Percentiles rank a stretch among this genome's conserved stretches.
These are phyloP conservation scores for Beaufortia kweichowensis DNA, from an alignment of 2,113 vertebrate species.

Conservation along the genomic window DNA sequence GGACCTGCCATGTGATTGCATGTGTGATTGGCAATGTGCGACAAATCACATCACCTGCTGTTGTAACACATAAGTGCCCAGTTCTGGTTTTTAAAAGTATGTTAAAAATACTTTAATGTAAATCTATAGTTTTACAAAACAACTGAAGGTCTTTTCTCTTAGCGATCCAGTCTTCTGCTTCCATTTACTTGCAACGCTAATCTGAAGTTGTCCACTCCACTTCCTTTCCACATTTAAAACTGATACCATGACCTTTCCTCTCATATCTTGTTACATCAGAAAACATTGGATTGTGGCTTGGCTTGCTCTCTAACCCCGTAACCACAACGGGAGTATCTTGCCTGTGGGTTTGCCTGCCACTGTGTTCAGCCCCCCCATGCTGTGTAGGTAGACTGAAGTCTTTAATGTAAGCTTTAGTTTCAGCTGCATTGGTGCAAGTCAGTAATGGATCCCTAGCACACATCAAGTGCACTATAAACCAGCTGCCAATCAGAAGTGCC, in stretches of 20 bases:
- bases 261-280: conserved; percentile 38
- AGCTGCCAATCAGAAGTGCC: conserved; percentile 55
- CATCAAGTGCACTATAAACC: conserved; percentile 30
- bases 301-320: conserved; percentile 20
- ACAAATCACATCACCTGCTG: conserved; percentile 47
- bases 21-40: conserved; percentile 31
- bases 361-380: conserved; percentile 4
- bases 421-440: conserved; percentile 47
- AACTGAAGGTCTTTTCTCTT: background rate
- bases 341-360: conserved; percentile 13
- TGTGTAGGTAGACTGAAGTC: conserved; percentile 28
- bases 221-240: conserved; percentile 11
- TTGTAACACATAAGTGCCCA: conserved; percentile 22
- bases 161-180: background rate
- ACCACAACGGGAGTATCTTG: conserved; percentile 22
- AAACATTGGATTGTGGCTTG: conserved; percentile 8
- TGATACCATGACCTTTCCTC: background rate
- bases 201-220: background rate
- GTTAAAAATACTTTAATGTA: too few species aligned
- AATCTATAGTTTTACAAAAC: too few species aligned
- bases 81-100: conserved; percentile 56
- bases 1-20: conserved; percentile 56
- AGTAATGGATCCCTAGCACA: conserved; percentile 50
- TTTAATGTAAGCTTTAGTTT: conserved; percentile 56
- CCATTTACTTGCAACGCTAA: conserved; percentile 1